Conservation (phyloP, 1,140 invertebrate genomes). For the Brachionus rubens region DNA sequence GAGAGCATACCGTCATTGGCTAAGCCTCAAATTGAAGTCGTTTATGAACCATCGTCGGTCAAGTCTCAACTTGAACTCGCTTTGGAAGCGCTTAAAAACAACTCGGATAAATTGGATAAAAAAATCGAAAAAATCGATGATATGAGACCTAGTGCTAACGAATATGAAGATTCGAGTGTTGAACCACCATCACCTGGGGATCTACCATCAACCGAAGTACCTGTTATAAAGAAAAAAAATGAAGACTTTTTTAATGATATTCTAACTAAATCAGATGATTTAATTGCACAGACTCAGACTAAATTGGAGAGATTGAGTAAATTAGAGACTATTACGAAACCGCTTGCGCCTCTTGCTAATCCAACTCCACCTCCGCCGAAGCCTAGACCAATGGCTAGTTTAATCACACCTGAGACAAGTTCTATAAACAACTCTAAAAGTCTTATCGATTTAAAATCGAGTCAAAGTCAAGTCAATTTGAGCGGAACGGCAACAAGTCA, state of each 20-base stretch:
- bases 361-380: background rate
- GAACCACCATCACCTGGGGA: background rate
- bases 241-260: conserved; percentile 43
- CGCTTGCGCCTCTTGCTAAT: background rate
- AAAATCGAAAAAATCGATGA: conserved; percentile 44
- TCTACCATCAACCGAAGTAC: background rate
- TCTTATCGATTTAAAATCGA: conserved; percentile 31
- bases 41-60: background rate
- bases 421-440: conserved; percentile 25
- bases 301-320: conserved; percentile 42
- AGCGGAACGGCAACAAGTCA: background rate
- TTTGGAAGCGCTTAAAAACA: background rate
- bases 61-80: conserved; percentile 35
- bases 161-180: conserved; percentile 15
- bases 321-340: conserved; percentile 28
- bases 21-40: conserved; percentile 34
- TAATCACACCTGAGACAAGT: background rate
- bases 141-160: conserved; percentile 27
- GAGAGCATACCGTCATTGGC: background rate
- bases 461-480: conserved; percentile 3
- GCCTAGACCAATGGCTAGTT: conserved; percentile 11
- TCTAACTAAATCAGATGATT: conserved; percentile 40
- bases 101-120: background rate
- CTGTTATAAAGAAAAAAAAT: conserved; percentile 31
- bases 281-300: conserved; percentile 38